A percentile compares a stretch with the other conserved stretches of the same genome.
Evolutionary conservation across 2,888 invertebrate species (phyloP).

Genomic region (Ceraclea dissimilis): DNA sequence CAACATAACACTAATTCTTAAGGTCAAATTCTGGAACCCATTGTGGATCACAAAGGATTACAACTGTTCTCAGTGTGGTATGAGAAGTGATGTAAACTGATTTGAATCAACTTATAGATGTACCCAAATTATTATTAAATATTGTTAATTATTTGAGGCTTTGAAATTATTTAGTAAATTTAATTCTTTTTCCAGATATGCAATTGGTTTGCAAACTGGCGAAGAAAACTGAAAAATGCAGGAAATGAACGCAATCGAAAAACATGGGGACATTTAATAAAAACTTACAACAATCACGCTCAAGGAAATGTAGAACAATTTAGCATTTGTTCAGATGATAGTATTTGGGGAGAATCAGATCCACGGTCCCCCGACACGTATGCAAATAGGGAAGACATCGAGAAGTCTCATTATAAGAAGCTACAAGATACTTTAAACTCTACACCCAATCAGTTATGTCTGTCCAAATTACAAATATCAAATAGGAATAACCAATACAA

Average conservation of each 20-base stretch:
- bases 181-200: slow-evolving; percentile 48
- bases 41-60: too few relatives aligned
- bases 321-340: slow-evolving; percentile 70
- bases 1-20: too few relatives aligned
- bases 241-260: slow-evolving; percentile 59
- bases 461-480: slow-evolving; percentile 9
- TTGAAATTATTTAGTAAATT: too few relatives aligned
- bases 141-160: too few relatives aligned
- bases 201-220: slow-evolving; percentile 82
- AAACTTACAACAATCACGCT: slow-evolving; percentile 65
- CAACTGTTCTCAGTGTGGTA: too few relatives aligned
- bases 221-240: slow-evolving; percentile 69
- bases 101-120: too few relatives aligned
- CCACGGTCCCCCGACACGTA: slow-evolving; percentile 34
- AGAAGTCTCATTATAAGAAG: not conserved
- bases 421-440: not conserved
- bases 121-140: not conserved
- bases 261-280: slow-evolving; percentile 68
- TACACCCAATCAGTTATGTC: slow-evolving; percentile 2
- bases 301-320: slow-evolving; percentile 74
- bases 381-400: not conserved
- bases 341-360: slow-evolving; percentile 69
- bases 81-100: too few relatives aligned
- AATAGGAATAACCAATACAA: slow-evolving; percentile 32
- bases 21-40: too few relatives aligned